These are phyloP conservation scores for Epinotia demarniana DNA, from an alignment of 2,888 invertebrate species.

Conservation along the genomic window DNA sequence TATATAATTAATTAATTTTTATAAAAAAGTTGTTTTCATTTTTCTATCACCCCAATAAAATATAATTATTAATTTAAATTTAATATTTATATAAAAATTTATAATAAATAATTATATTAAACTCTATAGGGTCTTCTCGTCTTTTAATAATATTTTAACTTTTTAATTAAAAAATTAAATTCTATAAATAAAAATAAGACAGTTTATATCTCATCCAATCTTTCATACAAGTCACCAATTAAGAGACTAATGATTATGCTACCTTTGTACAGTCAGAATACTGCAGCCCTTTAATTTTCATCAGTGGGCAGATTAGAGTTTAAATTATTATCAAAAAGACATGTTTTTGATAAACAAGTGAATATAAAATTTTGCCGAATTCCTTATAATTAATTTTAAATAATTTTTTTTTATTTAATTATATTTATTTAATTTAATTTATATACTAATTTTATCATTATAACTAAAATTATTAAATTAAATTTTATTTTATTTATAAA, in stretches of 20 bases:
- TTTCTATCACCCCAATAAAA: conserved; percentile 88
- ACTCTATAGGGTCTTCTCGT: conserved; percentile 93
- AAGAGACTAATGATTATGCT: conserved; percentile 91
- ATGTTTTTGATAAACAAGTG: conserved; percentile 93
- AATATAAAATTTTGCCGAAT: conserved; percentile 87
- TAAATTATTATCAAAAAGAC: conserved; percentile 86
- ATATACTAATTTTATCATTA: conserved; percentile 70
- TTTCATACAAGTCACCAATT: conserved; percentile 92
- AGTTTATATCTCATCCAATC: conserved; percentile 87
- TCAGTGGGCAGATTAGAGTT: conserved; percentile 91
- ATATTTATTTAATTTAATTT: conserved; percentile 53
- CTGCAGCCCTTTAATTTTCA: conserved; percentile 89
- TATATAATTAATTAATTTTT: conserved; percentile 48
- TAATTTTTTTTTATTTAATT: conserved; percentile 63
- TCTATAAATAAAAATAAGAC: conserved; percentile 77
- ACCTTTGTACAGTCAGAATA: conserved; percentile 92
- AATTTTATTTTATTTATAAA: conserved; percentile 74
- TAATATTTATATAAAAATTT: conserved; percentile 65
- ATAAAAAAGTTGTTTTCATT: conserved; percentile 85
- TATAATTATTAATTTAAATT: conserved; percentile 65
- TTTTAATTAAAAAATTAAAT: conserved; percentile 82
- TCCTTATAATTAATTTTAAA: conserved; percentile 84
- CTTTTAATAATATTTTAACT: conserved; percentile 87
- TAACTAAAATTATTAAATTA: conserved; percentile 73
- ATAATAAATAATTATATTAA: conserved; percentile 78